These are phyloP conservation scores for Poecilobothrus nobilitatus DNA, from an alignment of 2,888 invertebrate species.

Conservation along the genomic window DNA sequence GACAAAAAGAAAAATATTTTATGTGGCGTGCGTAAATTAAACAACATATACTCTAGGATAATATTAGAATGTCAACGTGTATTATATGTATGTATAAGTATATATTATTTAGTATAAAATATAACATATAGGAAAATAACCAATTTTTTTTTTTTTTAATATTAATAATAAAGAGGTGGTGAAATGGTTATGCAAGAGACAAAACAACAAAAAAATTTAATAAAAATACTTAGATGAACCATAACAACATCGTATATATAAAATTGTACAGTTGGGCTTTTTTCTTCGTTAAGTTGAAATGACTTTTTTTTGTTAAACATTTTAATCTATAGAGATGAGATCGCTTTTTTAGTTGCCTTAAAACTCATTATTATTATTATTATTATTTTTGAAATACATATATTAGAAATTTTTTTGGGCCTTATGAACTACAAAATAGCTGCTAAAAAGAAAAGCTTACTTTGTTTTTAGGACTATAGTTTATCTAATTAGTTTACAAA, in stretches of 20 bases:
- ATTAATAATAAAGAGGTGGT: neutral
- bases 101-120: neutral
- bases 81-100: neutral
- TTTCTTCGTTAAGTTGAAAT: too few relatives aligned
- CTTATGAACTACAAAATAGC: too few relatives aligned
- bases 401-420: too few relatives aligned
- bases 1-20: neutral
- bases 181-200: neutral
- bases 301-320: too few relatives aligned
- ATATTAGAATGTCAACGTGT: neutral
- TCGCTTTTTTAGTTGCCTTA: too few relatives aligned
- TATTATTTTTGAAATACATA: too few relatives aligned
- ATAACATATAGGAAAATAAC: neutral
- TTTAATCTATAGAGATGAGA: too few relatives aligned
- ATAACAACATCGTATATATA: neutral
- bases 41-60: neutral
- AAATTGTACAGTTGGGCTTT: too few relatives aligned
- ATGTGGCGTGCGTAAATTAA: neutral
- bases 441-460: too few relatives aligned
- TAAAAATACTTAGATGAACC: neutral
- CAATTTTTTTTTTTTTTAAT: neutral
- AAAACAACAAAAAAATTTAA: neutral
- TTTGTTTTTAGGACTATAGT: too few relatives aligned
- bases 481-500: too few relatives aligned
- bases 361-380: too few relatives aligned